A percentile compares a stretch with the other conserved stretches of the same genome.
These are phyloP conservation scores for Lasiommata megera DNA, from an alignment of 2,888 invertebrate genomes.

Conservation along the genomic window DNA sequence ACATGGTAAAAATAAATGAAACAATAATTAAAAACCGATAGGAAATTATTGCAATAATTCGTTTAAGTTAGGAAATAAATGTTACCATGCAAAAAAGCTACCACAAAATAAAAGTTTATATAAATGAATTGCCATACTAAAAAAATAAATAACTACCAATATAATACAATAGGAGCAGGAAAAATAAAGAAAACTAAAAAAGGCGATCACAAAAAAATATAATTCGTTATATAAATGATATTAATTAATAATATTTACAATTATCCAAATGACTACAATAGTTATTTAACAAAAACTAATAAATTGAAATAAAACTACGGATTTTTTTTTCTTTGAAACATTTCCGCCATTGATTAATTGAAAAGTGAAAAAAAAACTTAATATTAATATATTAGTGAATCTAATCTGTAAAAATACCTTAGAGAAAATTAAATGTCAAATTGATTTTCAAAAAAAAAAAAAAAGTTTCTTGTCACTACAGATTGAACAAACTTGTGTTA, in stretches of 20 bases:
- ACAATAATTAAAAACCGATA: background rate
- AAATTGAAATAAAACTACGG: slow-evolving; percentile 35
- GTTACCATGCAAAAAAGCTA: background rate
- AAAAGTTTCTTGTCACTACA: too few species aligned
- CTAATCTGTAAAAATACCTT: too few species aligned
- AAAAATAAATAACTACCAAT: background rate
- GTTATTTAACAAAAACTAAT: slow-evolving; percentile 19
- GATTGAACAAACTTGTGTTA: too few species aligned
- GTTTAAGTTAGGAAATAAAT: background rate
- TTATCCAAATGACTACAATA: slow-evolving; percentile 49
- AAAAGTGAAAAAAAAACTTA: background rate
- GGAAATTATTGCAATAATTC: too few species aligned
- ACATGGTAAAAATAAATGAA: background rate
- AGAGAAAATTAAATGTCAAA: too few species aligned
- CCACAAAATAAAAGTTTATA: background rate
- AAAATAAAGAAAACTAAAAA: slow-evolving; percentile 44
- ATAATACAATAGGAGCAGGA: slow-evolving; percentile 26
- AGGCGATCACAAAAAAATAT: slow-evolving; percentile 73
- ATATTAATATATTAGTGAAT: too few species aligned
- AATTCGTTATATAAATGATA: slow-evolving; percentile 54
- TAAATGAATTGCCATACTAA: background rate
- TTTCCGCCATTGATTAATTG: slow-evolving; percentile 2
- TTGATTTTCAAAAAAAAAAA: too few species aligned
- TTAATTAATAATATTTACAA: slow-evolving; percentile 57
- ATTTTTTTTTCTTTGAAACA: background rate